phyloP scores from a whole-genome alignment of 2,797 vertebrate genomes.

The Anolis apletophallus region DNA sequence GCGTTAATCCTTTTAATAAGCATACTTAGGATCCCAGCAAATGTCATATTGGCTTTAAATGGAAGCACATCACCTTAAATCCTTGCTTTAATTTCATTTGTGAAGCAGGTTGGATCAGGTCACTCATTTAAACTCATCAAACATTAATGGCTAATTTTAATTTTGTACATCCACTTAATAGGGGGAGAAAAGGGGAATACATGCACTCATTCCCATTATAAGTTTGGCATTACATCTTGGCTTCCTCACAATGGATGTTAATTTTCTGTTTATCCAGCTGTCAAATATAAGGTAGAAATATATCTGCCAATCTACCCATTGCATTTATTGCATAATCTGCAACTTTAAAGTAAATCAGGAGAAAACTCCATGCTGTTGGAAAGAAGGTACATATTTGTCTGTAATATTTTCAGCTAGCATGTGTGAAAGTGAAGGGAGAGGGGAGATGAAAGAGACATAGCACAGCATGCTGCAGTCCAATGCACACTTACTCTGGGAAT shows the following conservation, averaged over 20 bases:
- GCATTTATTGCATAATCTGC: background rate
- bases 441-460: too few species aligned
- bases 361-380: constrained; percentile 19
- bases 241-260: constrained; percentile 19
- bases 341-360: constrained; percentile 9
- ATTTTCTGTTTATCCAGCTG: constrained; percentile 7
- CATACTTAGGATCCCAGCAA: background rate
- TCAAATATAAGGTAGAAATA: constrained; percentile 14
- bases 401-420: background rate
- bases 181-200: background rate
- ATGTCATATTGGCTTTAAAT: background rate
- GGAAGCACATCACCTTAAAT: background rate
- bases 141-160: constrained; percentile 45
- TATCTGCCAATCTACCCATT: background rate
- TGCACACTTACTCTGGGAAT: background rate
- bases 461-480: background rate
- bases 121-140: background rate
- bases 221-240: constrained; percentile 32
- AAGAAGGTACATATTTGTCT: background rate
- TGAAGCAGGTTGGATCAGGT: background rate
- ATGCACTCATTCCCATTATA: constrained; percentile 25
- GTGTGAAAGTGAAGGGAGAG: background rate
- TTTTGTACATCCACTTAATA: constrained; percentile 30
- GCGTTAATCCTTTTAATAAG: background rate
- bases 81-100: background rate